phyloP scores from a whole-genome alignment of 2,797 vertebrate genomes.

The Linurgus olivaceus region DNA sequence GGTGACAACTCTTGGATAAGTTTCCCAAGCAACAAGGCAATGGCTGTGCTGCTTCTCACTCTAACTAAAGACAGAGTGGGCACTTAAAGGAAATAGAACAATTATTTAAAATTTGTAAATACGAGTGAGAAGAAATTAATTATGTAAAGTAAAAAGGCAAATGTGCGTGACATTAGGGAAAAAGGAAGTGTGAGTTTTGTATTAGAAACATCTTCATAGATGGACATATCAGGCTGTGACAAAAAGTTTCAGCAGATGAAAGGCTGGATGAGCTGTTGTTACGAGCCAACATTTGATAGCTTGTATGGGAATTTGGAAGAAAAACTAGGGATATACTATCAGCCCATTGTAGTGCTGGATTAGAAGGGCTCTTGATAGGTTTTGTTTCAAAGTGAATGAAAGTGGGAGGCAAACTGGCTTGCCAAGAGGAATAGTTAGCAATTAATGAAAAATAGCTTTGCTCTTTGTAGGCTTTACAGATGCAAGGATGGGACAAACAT shows the following conservation, averaged over 20 bases:
- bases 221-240: neutral
- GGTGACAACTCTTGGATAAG: neutral
- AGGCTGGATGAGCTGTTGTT: neutral
- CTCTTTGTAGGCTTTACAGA: constrained; percentile 37
- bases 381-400: neutral
- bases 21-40: constrained; percentile 22
- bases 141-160: neutral
- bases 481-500: constrained; percentile 18
- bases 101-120: neutral
- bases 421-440: constrained; percentile 24
- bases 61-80: neutral
- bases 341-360: neutral
- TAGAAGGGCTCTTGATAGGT: neutral
- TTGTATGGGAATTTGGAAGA: neutral
- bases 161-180: neutral
- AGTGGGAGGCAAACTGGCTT: constrained; percentile 15
- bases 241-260: neutral
- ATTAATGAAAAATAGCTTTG: constrained; percentile 40
- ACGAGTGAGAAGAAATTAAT: neutral
- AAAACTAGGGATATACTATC: neutral
- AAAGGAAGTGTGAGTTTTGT: neutral
- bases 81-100: neutral
- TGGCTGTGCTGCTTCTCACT: neutral
- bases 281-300: neutral
- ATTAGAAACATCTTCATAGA: neutral